Base-by-base conservation (phyloP, 2,888 invertebrate genomes). In the Amaurobius ferox region DNA sequence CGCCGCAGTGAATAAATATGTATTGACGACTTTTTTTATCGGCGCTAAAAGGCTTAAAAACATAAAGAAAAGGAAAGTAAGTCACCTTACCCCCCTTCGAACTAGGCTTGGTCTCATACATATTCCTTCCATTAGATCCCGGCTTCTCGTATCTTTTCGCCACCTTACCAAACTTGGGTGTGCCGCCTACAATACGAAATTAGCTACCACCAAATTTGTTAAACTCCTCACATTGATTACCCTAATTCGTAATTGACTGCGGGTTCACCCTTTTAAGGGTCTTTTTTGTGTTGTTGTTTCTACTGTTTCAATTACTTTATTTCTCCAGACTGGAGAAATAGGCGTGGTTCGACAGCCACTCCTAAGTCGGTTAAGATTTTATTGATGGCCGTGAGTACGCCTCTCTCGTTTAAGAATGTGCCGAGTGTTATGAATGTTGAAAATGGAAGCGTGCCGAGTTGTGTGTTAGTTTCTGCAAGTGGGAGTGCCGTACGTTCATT, bases 121-220 rank as follows among this genome's bases (percentile, higher is more conserved):
- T 81, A 81, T 74, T 81, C 81, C 16, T 1, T 48, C 73, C 80
- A 80, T 80, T 80, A 80, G 40, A 29, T 16, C 64, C 68, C 16
- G 64, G 62, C 40, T 71, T 62, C 48, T 40, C 67, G 16, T 30
- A 61, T 64, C 64, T 64, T 30, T 64, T 64, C 29, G 64, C 28
- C 66, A 44, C 28, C 44, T 48, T 55, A 71, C 40, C 70, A 77
- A 40, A 66, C 6, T 19, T 35, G 67, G 64, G 40, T 39, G 74
- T 39, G 70, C 74, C 81, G n/a, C 81, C 74, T 74, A 74, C 81
- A 74, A 23, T 81, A 39, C 74, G 9, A 44, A 81, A 81, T 81
- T 74, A 81, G 74, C 61, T 55, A 74, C 68, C 32, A 5, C 32
- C 32, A 70, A 74, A 74, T 74, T 81, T 68, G 80, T 68, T 79